Evolutionary conservation across 2,113 vertebrate genomes (phyloP).

Genomic region (Plotosus lineatus): DNA sequence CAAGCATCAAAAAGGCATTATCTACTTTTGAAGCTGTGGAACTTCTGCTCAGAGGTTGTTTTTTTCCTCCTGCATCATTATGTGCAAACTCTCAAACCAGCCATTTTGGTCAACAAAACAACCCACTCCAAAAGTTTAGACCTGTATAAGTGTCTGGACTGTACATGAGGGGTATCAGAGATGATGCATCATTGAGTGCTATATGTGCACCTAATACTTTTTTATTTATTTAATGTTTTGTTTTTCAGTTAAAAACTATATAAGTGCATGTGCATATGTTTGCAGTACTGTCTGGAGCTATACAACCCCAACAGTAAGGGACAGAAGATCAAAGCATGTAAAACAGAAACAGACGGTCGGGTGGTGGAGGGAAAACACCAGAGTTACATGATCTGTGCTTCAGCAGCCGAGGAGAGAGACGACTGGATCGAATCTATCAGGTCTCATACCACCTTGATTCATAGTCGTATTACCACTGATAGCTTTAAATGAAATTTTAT

Average conservation of each 20-base stretch:
- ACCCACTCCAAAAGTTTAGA: neutral
- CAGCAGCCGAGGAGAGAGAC: slow-evolving; percentile 84
- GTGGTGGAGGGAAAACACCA: slow-evolving; percentile 95
- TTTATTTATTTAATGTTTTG: neutral
- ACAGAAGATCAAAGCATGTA: slow-evolving; percentile 95
- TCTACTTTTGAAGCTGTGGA: neutral
- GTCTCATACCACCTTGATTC: slow-evolving; percentile 59
- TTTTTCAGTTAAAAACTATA: neutral
- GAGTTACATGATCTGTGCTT: slow-evolving; percentile 92
- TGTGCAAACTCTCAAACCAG: neutral
- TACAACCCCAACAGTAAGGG: slow-evolving; percentile 87
- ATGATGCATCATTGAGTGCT: neutral
- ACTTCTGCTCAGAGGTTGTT: neutral
- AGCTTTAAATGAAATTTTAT: neutral
- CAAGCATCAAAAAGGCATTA: neutral
- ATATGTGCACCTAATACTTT: neutral
- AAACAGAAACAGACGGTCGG: slow-evolving; percentile 90
- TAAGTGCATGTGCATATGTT: slow-evolving; percentile 26
- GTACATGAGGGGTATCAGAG: neutral
- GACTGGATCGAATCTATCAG: slow-evolving; percentile 90
- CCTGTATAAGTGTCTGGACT: neutral
- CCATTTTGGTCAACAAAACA: neutral
- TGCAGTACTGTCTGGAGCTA: slow-evolving; percentile 91
- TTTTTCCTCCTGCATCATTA: neutral
- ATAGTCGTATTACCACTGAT: neutral